phyloP scores from a whole-genome alignment of 2,797 vertebrate species.

The Sebastes dallii region DNA sequence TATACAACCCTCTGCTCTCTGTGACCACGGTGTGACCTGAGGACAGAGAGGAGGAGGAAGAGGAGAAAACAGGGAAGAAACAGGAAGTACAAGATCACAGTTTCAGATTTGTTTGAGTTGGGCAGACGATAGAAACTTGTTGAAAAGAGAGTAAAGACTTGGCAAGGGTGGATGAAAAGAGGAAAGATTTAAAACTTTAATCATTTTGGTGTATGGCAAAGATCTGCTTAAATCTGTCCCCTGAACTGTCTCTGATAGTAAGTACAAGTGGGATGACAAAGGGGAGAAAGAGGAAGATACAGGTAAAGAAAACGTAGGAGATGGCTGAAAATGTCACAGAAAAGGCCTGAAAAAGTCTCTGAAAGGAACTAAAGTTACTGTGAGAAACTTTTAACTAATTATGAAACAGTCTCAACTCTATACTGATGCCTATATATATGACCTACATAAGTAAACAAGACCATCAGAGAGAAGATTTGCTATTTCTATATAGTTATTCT shows the following conservation, averaged over 20 bases:
- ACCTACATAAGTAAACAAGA: no score
- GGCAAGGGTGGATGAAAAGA: neutral
- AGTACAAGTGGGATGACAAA: neutral
- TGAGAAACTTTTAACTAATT: no score
- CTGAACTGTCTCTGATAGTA: neutral
- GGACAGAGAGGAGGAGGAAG: neutral
- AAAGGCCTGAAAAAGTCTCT: neutral
- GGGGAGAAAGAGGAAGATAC: neutral
- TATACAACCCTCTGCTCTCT: slow-evolving; percentile 87
- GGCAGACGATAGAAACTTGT: neutral
- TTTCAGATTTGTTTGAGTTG: neutral
- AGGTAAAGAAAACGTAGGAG: neutral
- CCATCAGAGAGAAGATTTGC: no score
- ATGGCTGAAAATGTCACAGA: neutral
- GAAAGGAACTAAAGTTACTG: neutral
- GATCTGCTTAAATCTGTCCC: neutral
- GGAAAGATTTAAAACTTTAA: neutral
- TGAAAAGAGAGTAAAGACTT: neutral
- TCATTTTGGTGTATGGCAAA: neutral
- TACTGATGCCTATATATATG: no score
- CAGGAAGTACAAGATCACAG: neutral
- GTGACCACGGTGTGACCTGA: slow-evolving; percentile 83
- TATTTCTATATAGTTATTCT: no score
- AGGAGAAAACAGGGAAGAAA: neutral
- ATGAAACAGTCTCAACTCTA: no score